Evolutionary conservation across 1,140 invertebrate genomes (phyloP).

Genomic region (Protaetia brevitarsis): DNA sequence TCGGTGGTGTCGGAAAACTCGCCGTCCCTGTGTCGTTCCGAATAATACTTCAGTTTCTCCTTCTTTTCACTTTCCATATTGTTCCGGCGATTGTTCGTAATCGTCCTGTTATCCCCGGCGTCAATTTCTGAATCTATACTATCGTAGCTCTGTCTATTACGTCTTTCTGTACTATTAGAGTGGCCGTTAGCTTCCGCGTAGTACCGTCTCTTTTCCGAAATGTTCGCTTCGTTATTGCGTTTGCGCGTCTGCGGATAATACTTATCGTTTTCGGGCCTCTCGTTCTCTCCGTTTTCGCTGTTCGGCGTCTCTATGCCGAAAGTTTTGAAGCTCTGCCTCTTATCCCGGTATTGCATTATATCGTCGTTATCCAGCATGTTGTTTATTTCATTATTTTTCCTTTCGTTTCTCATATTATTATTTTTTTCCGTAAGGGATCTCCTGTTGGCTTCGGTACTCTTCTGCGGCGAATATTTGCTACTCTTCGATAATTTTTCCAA

Average conservation of each 20-base stretch:
- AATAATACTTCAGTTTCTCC: slow-evolving; percentile 45
- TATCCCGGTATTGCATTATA: slow-evolving; percentile 36
- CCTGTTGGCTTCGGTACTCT: slow-evolving; percentile 33
- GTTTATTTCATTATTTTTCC: slow-evolving; percentile 31
- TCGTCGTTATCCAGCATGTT: slow-evolving; percentile 32
- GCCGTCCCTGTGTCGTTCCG: slow-evolving; percentile 51
- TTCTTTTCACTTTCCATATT: slow-evolving; percentile 44
- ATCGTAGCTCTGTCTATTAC: slow-evolving; percentile 43
- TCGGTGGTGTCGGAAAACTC: slow-evolving; percentile 55
- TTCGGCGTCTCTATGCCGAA: slow-evolving; percentile 41
- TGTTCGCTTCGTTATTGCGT: slow-evolving; percentile 53
- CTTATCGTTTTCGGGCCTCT: slow-evolving; percentile 49
- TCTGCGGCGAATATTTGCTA: slow-evolving; percentile 48
- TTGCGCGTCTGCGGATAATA: slow-evolving; percentile 49
- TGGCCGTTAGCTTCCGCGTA: slow-evolving; percentile 33
- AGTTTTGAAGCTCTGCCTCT: slow-evolving; percentile 41
- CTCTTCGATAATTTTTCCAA: slow-evolving; percentile 51
- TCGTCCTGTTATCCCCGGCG: slow-evolving; percentile 47
- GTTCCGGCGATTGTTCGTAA: slow-evolving; percentile 45
- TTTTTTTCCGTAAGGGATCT: slow-evolving; percentile 32
- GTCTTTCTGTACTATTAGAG: slow-evolving; percentile 52
- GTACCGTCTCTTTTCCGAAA: slow-evolving; percentile 43
- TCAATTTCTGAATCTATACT: slow-evolving; percentile 40
- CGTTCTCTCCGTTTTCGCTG: slow-evolving; percentile 48
- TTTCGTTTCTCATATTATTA: slow-evolving; percentile 34